These are phyloP conservation scores for Drosophila putrida DNA, from an alignment of 2,888 invertebrate genomes.

Conservation along the genomic window DNA sequence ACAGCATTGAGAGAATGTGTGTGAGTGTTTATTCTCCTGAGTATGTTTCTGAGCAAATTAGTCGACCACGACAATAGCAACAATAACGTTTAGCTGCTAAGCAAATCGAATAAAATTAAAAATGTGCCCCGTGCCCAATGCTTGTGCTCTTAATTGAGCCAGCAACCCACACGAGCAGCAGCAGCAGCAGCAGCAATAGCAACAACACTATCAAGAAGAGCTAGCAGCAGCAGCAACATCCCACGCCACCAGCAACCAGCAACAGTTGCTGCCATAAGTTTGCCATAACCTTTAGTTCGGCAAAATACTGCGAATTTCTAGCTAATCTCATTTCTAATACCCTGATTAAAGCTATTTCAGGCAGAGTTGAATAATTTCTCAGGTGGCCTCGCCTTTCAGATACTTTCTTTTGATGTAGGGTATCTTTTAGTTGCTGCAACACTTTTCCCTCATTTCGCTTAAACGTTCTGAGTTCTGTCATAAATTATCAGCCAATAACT, in stretches of 20 bases:
- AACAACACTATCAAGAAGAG: constrained; percentile 27
- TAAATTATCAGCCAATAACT: constrained; percentile 65
- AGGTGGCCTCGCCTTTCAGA: neutral
- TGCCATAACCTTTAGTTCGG: constrained; percentile 42
- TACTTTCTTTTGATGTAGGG: neutral
- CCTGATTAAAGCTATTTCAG: neutral
- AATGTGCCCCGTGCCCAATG: constrained; percentile 48
- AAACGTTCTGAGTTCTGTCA: constrained; percentile 50
- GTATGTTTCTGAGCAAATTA: constrained; percentile 63
- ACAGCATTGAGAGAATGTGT: constrained; percentile 28
- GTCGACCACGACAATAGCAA: constrained; percentile 35
- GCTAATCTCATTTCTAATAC: constrained; percentile 23
- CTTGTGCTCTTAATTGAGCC: constrained; percentile 75
- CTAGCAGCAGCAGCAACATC: constrained; percentile 39
- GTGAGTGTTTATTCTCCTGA: constrained; percentile 57
- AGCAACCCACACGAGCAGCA: constrained; percentile 65
- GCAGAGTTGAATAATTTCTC: neutral
- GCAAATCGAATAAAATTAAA: constrained; percentile 73
- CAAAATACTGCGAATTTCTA: constrained; percentile 15
- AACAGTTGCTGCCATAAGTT: constrained; percentile 63
- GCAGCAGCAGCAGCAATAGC: constrained; percentile 24
- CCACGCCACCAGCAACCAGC: constrained; percentile 57
- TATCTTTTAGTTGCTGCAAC: constrained; percentile 11
- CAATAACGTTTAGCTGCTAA: constrained; percentile 53
- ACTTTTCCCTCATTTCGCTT: neutral